Base-by-base conservation (phyloP, 1,140 invertebrate species). In the Planococcus citri region DNA sequence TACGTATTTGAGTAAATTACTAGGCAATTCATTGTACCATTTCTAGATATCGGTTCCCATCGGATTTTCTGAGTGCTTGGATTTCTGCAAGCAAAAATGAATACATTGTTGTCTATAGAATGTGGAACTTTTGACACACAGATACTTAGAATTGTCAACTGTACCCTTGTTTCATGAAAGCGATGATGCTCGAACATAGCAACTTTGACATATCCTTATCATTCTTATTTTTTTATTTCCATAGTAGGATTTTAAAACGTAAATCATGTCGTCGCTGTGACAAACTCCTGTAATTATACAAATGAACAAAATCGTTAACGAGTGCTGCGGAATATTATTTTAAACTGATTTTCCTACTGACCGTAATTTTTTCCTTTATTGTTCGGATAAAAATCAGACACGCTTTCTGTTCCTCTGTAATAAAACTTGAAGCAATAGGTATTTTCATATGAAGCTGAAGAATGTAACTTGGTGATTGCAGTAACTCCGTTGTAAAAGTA, bases 361-460 rank as follows among this genome's bases (percentile, higher is more conserved):
- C 60, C 69, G 1, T 70, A 72, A 58, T 70, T 68, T 58, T 68
- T 37, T 14, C 27, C 25, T 0, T 51, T 33, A 17, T 3, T 33
- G 29, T 33, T 12, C 12, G 29, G 29, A 33, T 24, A n/a, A 27
- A 64, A 71, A 27, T 71, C 68, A 6, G 70, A 67, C 10, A 73
- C 38, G 37, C 70, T 75, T 57, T 73, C 68, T 1, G 71, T 67
- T 6, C 74, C 74, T 14, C 70, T 57, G 21, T 74, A 74, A 10
- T 21, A 68, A 68, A 76, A 76, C 17, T 73, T 57, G 37, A 74
- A 75, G 29, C 75, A 73, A 70, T 73, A 76, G 0, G 74, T 74
- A 1, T 74, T 73, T 33, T 71, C 71, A 3, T 68, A 70, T 37
- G 57, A 72, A 9, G 57, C 22, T 4, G 29, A 22, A 0, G 75